Evolutionary conservation across 2,113 vertebrate species (phyloP).

Genomic region (Poeciliopsis occidentalis): DNA sequence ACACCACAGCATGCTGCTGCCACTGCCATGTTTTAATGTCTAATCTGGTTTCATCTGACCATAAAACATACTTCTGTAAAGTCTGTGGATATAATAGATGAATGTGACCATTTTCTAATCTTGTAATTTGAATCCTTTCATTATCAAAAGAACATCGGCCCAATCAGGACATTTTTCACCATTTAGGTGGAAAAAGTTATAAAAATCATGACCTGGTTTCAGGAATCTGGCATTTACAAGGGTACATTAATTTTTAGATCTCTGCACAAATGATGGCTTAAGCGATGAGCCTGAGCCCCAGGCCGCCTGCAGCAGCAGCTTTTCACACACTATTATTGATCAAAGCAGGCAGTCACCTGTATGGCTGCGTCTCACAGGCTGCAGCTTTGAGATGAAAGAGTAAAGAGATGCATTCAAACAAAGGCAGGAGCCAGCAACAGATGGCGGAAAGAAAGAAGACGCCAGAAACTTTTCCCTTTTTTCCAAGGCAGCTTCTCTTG

Average conservation of each 20-base stretch:
- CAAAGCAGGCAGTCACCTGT: conserved; percentile 20
- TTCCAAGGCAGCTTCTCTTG: conserved; percentile 19
- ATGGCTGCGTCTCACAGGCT: conserved; percentile 17
- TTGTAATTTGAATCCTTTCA: too few relatives aligned
- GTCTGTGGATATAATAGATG: too few relatives aligned
- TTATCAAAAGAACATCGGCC: too few relatives aligned
- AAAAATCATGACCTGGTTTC: too few relatives aligned
- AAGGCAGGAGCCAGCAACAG: conserved; percentile 40
- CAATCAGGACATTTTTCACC: too few relatives aligned
- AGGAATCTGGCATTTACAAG: too few relatives aligned
- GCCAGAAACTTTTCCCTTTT: conserved; percentile 26
- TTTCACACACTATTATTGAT: conserved; percentile 26
- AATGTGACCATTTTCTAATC: too few relatives aligned
- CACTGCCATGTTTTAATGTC: too few relatives aligned
- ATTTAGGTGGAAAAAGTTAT: too few relatives aligned
- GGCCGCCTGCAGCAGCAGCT: conserved; percentile 3
- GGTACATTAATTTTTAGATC: neutral
- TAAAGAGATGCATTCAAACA: conserved; percentile 34
- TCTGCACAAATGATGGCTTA: neutral
- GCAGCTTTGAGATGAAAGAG: conserved; percentile 42
- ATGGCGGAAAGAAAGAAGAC: conserved; percentile 48
- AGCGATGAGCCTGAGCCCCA: neutral
- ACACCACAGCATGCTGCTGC: too few relatives aligned
- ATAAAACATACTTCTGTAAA: too few relatives aligned
- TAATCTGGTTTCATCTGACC: too few relatives aligned